Evolutionary conservation across 37 sponge, comb jelly and placozoan genomes (phyloP).

Genomic region (Axinella damicornis): DNA sequence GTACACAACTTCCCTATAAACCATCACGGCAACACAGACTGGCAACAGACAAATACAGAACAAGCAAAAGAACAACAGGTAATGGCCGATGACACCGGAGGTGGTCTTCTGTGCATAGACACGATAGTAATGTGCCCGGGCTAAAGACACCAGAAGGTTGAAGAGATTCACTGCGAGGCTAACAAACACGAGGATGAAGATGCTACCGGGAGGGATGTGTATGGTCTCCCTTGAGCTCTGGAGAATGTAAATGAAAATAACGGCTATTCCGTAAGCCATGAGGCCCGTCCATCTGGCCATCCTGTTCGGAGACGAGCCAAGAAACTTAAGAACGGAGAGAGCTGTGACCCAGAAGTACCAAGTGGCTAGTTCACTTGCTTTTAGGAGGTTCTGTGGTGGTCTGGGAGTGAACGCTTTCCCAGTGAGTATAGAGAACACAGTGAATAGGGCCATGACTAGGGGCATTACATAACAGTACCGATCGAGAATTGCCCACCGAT

Average conservation of each 20-base stretch:
- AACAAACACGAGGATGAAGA: background rate
- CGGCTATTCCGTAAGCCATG: background rate
- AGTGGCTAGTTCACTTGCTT: background rate
- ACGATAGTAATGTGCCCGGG: background rate
- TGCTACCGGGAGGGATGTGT: background rate
- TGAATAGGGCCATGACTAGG: background rate
- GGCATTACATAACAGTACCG: slow-evolving; percentile 4
- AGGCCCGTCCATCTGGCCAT: slow-evolving; percentile 2
- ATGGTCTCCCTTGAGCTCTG: too few species aligned
- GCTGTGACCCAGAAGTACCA: slow-evolving; percentile 29
- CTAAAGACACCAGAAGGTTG: background rate
- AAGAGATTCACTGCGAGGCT: background rate
- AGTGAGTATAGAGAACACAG: background rate
- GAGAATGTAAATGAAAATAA: background rate
- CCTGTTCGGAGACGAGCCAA: slow-evolving; percentile 2
- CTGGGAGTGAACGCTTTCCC: background rate
- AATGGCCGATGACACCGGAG: background rate
- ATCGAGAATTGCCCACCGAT: background rate
- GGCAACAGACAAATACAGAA: background rate
- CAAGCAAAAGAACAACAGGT: background rate
- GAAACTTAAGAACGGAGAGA: background rate
- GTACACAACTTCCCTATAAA: background rate
- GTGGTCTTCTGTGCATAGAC: background rate
- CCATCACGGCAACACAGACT: background rate
- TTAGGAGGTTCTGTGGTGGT: background rate